Evolutionary conservation across 92 coral and sea anemone species (phyloP).

Genomic region (Paragorgia papillata): DNA sequence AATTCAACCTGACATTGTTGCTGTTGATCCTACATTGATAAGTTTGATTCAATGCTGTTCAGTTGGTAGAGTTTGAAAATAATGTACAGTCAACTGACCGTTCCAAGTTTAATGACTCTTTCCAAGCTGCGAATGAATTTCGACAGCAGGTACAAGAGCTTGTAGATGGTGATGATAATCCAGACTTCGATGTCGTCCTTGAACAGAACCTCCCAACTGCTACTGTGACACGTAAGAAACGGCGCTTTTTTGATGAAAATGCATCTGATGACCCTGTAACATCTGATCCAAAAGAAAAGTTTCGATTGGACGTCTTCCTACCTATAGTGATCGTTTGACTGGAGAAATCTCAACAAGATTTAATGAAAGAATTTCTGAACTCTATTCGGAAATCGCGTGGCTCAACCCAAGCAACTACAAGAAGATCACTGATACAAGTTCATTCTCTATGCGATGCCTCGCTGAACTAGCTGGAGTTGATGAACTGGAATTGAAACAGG

Average conservation of each 20-base stretch:
- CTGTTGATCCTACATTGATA: not conserved
- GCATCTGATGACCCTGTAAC: not conserved
- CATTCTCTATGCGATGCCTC: slow-evolving; percentile 2
- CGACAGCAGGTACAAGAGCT: not conserved
- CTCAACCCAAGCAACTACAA: slow-evolving; percentile 13
- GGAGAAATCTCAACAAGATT: slow-evolving; percentile 1
- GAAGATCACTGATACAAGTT: slow-evolving; percentile 4
- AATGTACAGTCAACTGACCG: slow-evolving; percentile 15
- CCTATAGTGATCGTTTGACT: slow-evolving; percentile 8
- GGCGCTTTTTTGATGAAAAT: not conserved
- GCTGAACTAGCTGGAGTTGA: slow-evolving; percentile 10
- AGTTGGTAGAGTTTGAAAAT: slow-evolving; percentile 13
- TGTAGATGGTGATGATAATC: too few relatives aligned
- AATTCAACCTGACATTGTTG: not conserved
- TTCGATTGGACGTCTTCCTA: slow-evolving; percentile 14
- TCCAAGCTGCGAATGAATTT: slow-evolving; percentile 18
- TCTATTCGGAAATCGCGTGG: slow-evolving; percentile 3
- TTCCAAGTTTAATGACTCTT: not conserved
- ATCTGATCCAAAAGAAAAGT: slow-evolving; percentile 18
- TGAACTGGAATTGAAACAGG: slow-evolving; percentile 18
- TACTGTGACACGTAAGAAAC: not conserved
- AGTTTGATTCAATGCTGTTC: not conserved
- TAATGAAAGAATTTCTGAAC: slow-evolving; percentile 6
- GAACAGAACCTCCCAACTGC: slow-evolving; percentile 10
- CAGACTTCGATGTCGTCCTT: slow-evolving; percentile 2